Conservation (phyloP, 2,888 invertebrate genomes). For the Eupithecia centaureata region DNA sequence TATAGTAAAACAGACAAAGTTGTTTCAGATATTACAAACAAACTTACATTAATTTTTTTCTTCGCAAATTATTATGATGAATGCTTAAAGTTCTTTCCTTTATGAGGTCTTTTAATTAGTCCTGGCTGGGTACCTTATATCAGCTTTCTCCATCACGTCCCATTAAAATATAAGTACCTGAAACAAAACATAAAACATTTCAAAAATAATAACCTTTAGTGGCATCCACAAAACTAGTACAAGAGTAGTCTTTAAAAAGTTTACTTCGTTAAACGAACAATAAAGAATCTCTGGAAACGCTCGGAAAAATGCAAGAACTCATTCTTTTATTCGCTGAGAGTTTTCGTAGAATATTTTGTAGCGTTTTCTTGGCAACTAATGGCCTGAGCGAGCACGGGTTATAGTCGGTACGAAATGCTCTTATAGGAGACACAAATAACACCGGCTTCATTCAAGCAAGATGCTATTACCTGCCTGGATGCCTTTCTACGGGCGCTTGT, state of each 20-base stretch:
- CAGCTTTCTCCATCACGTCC: background rate
- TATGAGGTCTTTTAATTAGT: background rate
- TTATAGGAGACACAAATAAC: slow-evolving; percentile 2
- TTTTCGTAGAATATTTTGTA: slow-evolving; percentile 4
- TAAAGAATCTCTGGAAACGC: slow-evolving; percentile 4
- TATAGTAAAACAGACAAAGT: too few species aligned
- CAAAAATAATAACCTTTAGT: slow-evolving; percentile 2
- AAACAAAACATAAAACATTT: background rate
- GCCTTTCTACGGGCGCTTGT: too few species aligned
- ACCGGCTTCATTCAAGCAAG: background rate
- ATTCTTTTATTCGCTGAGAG: slow-evolving; percentile 5
- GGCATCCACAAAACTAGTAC: background rate
- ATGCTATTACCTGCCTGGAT: background rate
- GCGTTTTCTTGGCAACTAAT: background rate
- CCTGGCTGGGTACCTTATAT: background rate
- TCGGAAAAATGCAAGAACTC: slow-evolving; percentile 6
- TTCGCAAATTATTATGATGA: background rate
- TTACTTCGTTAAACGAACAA: slow-evolving; percentile 7
- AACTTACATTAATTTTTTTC: background rate
- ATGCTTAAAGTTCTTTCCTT: background rate
- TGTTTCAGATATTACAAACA: background rate
- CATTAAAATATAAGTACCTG: slow-evolving; percentile 2
- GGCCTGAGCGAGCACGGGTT: slow-evolving; percentile 1
- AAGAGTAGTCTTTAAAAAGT: background rate
- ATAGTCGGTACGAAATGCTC: background rate